Evolutionary conservation across 1,140 invertebrate genomes (phyloP), one percentile per base, ranked within the genome.

Genomic region (Riptortus pedestris): DNA sequence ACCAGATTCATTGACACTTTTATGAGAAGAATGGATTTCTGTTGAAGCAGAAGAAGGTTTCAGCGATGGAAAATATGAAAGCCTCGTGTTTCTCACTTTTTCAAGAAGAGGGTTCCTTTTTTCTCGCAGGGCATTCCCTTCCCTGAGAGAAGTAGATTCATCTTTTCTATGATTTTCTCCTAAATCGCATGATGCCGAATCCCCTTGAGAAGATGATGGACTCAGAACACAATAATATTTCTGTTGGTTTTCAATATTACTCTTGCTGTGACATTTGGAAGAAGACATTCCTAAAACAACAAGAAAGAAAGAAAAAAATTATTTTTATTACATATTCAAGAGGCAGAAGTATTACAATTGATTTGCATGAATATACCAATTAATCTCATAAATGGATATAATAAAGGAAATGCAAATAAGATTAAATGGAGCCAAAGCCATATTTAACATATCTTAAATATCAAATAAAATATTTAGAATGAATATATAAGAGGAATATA

Each of bases 31-130:
- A 12, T 28, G 29, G 28, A 22, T 18, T 24, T 63, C 62, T 16
- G 48, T 20, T 1, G 29, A 52, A 33, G 11, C 24, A 12, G 1
- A n/a, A 11, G 28, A 28, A 26, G 62, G 51, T 63, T 63, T 63
- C n/a, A 76, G 76, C 16, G 80, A 81, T 67, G 79, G 79, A 72
- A 86, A 84, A 71, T 84, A 85, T 3, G 82, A 85, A 38, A 87
- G 72, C 70, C 81, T 80, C 9, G 84, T 85, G 68, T 84, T 85
- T 71, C 85, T 85, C 1, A 86, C 84, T 69, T 81, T 80, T 65
- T 86, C 84, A 24, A 86, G 75, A 43, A 87, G 75, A 1, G 84
- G 84, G 70, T 85, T 85, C 48, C 81, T 75, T 70, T 83, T 85
- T 72, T 86, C 83, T n/a, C n/a, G n/a, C n/a, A n/a, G n/a, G n/a